Evolutionary conservation across 2,113 vertebrate species (phyloP).

Genomic region (Phoenicopterus ruber): DNA sequence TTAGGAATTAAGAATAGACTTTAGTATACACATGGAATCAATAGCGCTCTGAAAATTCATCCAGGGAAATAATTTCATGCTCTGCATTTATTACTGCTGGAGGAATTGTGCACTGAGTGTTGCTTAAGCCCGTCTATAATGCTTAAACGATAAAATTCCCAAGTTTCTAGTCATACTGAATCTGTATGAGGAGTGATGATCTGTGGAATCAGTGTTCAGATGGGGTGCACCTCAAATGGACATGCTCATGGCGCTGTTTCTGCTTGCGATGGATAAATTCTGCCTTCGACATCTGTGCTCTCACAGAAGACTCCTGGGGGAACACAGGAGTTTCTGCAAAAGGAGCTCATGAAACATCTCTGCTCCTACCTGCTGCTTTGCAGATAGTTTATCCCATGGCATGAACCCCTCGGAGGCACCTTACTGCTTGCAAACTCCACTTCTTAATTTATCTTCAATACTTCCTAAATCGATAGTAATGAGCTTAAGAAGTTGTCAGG

Average conservation of each 20-base stretch:
- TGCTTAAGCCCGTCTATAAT: not conserved
- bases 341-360: not conserved
- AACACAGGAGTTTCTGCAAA: not conserved
- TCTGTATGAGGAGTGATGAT: not conserved
- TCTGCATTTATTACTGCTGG: not conserved
- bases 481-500: constrained; percentile 14
- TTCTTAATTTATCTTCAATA: constrained; percentile 21
- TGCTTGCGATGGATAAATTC: not conserved
- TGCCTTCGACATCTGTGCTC: not conserved
- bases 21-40: not conserved
- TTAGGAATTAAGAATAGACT: not conserved
- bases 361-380: not conserved
- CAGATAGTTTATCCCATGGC: not conserved
- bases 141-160: not conserved
- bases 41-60: not conserved
- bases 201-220: not conserved
- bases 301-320: not conserved
- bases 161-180: not conserved
- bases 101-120: not conserved
- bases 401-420: not conserved
- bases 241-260: rapidly evolving
- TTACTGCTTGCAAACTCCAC: not conserved
- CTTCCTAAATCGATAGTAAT: constrained; percentile 10
- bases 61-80: not conserved
- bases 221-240: not conserved